Evolutionary conservation across 2,888 invertebrate species (phyloP).

Genomic region (Junonia oenone): DNA sequence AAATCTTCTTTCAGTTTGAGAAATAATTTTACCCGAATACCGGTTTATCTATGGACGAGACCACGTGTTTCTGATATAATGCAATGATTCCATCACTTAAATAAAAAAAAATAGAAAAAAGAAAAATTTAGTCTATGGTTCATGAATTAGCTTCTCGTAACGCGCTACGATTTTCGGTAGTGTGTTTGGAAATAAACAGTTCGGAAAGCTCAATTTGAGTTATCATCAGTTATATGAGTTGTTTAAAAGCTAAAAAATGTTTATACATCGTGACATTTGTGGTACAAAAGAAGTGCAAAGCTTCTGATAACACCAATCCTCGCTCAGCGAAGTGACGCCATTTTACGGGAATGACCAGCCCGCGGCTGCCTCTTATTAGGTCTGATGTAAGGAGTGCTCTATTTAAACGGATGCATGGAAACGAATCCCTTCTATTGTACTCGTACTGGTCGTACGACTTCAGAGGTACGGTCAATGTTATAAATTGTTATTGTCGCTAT

Average conservation of each 20-base stretch:
- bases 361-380: conserved; percentile 74
- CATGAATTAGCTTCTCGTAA: conserved; percentile 73
- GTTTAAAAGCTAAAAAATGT: conserved; percentile 52
- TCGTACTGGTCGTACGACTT: conserved; percentile 78
- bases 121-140: conserved; percentile 58
- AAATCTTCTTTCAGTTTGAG: too few relatives aligned
- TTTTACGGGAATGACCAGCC: conserved; percentile 81
- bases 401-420: conserved; percentile 73
- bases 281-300: conserved; percentile 49
- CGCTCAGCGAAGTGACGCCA: conserved; percentile 78
- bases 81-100: conserved; percentile 24
- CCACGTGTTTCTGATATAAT: conserved; percentile 46
- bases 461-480: conserved; percentile 58
- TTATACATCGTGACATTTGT: conserved; percentile 48
- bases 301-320: conserved; percentile 71
- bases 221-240: conserved; percentile 45
- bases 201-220: conserved; percentile 46
- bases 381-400: conserved; percentile 73
- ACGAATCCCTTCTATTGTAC: conserved; percentile 69
- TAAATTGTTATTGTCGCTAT: conserved; percentile 49
- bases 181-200: conserved; percentile 77
- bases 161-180: conserved; percentile 63
- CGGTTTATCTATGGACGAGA: conserved; percentile 44
- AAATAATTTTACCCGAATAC: background rate
- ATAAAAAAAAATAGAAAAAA: conserved; percentile 47